These are phyloP conservation scores for Acromyrmex heyeri DNA, from an alignment of 1,140 invertebrate species.

Conservation along the genomic window DNA sequence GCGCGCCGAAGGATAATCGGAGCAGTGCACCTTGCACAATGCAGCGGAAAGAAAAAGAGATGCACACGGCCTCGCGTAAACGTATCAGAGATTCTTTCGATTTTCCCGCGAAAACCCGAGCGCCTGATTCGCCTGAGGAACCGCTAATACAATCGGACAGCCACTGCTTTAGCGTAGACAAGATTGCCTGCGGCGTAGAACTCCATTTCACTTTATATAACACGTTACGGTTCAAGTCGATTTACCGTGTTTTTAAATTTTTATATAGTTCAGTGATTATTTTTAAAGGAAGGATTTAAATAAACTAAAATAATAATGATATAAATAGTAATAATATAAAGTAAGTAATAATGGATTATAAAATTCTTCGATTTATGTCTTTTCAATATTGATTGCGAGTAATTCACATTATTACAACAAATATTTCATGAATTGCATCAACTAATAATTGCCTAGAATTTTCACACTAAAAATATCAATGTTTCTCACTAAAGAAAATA, in stretches of 20 bases:
- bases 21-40: slow-evolving; percentile 55
- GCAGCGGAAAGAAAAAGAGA: slow-evolving; percentile 50
- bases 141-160: neutral
- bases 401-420: neutral
- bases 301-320: neutral
- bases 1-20: slow-evolving; percentile 35
- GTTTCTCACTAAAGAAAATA: too few species aligned
- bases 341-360: neutral
- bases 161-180: neutral
- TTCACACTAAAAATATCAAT: too few species aligned
- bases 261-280: neutral
- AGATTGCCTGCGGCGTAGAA: neutral
- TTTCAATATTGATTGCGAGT: neutral
- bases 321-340: too few species aligned
- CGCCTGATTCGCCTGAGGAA: neutral
- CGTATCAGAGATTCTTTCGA: neutral
- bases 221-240: neutral
- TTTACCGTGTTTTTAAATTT: neutral
- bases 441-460: neutral
- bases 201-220: neutral
- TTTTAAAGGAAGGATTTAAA: neutral
- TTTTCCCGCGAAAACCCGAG: neutral
- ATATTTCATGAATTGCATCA: neutral
- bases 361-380: neutral
- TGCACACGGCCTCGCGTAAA: slow-evolving; percentile 9